phyloP scores from a whole-genome alignment of 2,797 vertebrate genomes.

The Cephalopachus bancanus region DNA sequence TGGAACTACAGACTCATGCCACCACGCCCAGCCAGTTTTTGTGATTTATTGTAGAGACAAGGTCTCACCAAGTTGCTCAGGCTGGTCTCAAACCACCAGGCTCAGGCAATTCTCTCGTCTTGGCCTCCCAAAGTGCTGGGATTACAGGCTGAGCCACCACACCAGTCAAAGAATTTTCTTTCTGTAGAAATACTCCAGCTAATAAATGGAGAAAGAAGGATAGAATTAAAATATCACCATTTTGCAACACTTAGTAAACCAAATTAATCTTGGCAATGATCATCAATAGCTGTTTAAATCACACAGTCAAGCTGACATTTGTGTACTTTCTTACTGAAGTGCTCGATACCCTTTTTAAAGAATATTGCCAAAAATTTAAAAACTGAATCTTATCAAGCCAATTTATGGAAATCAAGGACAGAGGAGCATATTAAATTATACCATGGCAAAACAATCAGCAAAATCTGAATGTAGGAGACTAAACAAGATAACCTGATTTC shows the following conservation, averaged over 20 bases:
- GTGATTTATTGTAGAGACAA: too few species aligned
- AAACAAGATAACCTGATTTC: neutral
- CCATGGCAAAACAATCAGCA: neutral
- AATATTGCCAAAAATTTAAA: neutral
- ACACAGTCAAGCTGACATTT: neutral
- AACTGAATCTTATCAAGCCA: conserved; percentile 12
- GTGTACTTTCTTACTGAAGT: neutral
- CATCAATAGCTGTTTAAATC: neutral
- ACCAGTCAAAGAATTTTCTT: too few species aligned
- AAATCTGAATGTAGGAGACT: neutral
- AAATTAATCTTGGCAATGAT: neutral
- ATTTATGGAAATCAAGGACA: neutral
- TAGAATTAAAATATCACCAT: neutral
- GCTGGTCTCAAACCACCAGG: too few species aligned
- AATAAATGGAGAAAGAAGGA: neutral
- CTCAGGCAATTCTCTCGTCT: too few species aligned
- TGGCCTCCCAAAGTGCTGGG: too few species aligned
- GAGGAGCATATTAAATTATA: neutral
- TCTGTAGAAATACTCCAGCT: neutral
- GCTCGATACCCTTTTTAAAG: neutral
- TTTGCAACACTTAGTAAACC: neutral
- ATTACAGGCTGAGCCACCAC: too few species aligned
- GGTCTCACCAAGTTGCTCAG: too few species aligned
- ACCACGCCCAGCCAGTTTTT: too few species aligned
- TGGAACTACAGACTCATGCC: too few species aligned